A percentile compares a stretch with the other conserved stretches of the same genome.
Evolutionary conservation across 2,797 vertebrate genomes (phyloP).

Genomic region (Tympanoctomys barrerae): DNA sequence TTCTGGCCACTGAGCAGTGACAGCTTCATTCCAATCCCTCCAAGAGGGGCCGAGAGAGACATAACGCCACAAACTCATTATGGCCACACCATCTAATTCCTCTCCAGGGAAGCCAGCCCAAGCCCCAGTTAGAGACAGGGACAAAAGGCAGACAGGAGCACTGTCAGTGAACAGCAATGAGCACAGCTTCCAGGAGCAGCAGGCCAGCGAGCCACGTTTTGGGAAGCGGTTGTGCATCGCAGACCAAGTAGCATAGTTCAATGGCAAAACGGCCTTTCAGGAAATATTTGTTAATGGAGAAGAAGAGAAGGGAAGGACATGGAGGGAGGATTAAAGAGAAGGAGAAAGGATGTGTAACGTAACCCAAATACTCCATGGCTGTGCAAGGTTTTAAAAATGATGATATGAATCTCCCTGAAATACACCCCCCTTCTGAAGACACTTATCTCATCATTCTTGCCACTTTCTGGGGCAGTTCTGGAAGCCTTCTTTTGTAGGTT

Average conservation of each 20-base stretch:
- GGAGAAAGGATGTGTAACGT: too few species aligned
- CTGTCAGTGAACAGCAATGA: neutral
- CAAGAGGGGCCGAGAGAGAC: conserved; percentile 80
- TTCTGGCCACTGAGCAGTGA: conserved; percentile 82
- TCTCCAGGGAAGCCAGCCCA: conserved; percentile 80
- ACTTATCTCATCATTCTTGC: neutral
- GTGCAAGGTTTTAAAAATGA: neutral
- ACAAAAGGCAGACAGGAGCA: neutral
- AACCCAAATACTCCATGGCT: neutral
- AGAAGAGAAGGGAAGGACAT: conserved; percentile 15
- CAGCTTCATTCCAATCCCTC: conserved; percentile 85
- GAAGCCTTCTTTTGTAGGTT: neutral
- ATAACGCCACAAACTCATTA: conserved; percentile 86
- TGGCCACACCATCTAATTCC: conserved; percentile 76
- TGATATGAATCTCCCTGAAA: neutral
- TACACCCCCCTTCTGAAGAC: neutral
- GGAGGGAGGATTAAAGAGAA: neutral
- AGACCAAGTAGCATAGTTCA: neutral
- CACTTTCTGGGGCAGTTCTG: neutral
- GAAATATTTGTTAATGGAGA: neutral
- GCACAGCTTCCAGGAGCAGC: neutral
- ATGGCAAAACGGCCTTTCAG: neutral
- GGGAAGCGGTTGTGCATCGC: rapidly evolving
- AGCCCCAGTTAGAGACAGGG: conserved; percentile 25
- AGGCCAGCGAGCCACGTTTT: neutral